Conservation (phyloP, 2,888 invertebrate genomes). For the Stratiomys singularior region DNA sequence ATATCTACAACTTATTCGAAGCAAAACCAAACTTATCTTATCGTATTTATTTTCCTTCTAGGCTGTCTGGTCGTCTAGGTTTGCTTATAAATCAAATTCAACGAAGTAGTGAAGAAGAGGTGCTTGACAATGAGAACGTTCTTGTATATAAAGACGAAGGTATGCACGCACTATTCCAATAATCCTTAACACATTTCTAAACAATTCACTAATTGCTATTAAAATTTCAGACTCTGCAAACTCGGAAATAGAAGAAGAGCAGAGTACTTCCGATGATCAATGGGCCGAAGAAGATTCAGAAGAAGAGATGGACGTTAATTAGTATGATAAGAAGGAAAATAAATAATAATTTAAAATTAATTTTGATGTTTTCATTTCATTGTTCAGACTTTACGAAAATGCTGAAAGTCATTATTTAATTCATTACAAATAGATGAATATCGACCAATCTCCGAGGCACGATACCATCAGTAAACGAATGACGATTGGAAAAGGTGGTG, state of each 20-base stretch:
- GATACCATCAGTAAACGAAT: too few relatives aligned
- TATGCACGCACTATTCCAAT: conserved; percentile 49
- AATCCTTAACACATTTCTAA: not conserved
- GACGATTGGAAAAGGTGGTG: too few relatives aligned
- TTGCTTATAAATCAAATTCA: conserved; percentile 64
- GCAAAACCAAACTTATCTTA: too few relatives aligned
- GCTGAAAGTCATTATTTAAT: too few relatives aligned
- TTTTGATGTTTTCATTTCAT: not conserved
- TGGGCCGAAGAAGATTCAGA: conserved; percentile 57
- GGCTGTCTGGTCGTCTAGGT: conserved; percentile 62
- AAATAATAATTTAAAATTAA: not conserved
- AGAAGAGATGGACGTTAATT: conserved; percentile 55
- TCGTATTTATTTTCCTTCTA: conserved; percentile 48
- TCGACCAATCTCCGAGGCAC: too few relatives aligned
- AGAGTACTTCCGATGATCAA: conserved; percentile 55
- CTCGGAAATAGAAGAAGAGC: conserved; percentile 57
- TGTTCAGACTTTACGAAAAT: not conserved
- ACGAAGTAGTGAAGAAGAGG: conserved; percentile 58
- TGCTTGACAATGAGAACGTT: conserved; percentile 59
- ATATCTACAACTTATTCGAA: too few relatives aligned
- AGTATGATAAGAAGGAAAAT: not conserved
- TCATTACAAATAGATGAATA: too few relatives aligned
- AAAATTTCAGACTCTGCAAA: conserved; percentile 52
- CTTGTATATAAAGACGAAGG: conserved; percentile 61
- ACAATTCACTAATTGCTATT: not conserved